Conservation (phyloP, 1,140 invertebrate genomes). For the Bemisia tabaci region DNA sequence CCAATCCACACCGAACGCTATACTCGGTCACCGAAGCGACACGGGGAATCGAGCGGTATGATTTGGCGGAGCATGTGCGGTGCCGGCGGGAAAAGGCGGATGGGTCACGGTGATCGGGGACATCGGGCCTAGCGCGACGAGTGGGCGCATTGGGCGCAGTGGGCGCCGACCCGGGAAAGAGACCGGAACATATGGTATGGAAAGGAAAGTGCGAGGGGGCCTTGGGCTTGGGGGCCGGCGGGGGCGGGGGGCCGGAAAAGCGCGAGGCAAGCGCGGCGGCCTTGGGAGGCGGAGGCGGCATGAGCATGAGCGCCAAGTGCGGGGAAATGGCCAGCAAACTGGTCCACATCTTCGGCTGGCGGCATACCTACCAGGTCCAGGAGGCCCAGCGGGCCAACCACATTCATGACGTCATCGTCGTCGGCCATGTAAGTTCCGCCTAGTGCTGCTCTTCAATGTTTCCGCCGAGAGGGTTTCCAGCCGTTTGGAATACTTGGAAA, state of each 20-base stretch:
- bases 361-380: constrained; percentile 58
- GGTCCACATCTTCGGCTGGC: constrained; percentile 53
- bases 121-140: no score
- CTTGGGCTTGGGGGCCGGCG: background rate
- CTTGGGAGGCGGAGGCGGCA: constrained; percentile 12
- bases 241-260: constrained; percentile 1
- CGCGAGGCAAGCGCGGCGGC: constrained; percentile 2
- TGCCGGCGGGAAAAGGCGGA: no score
- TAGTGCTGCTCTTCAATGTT: no score
- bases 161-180: no score
- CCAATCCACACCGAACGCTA: no score
- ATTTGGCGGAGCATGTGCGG: no score
- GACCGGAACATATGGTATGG: background rate
- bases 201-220: background rate
- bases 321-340: constrained; percentile 52
- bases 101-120: no score
- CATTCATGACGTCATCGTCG: constrained; percentile 9
- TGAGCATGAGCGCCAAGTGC: constrained; percentile 26
- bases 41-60: no score
- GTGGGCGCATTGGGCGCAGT: no score
- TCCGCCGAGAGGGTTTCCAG: no score
- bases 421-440: constrained; percentile 5
- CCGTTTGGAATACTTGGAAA: no score
- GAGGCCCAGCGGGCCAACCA: constrained; percentile 45
- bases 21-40: no score